Conservation (phyloP, 2,113 vertebrate species). For the Bubo scandiacus region DNA sequence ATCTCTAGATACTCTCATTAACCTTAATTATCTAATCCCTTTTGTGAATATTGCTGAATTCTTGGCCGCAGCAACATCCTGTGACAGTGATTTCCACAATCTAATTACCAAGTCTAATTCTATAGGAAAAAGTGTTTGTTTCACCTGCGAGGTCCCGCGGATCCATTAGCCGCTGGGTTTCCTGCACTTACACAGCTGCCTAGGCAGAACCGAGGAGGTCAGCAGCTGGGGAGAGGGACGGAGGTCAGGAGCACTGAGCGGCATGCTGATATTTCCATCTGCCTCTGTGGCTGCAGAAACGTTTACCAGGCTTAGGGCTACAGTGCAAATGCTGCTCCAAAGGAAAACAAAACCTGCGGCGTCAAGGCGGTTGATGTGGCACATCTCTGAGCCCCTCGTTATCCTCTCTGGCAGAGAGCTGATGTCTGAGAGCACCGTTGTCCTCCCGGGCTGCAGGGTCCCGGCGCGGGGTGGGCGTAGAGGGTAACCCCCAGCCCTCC, state of each 20-base stretch:
- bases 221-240: not conserved
- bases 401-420: not conserved
- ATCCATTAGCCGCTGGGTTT: not conserved
- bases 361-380: not conserved
- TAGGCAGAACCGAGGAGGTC: not conserved
- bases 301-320: not conserved
- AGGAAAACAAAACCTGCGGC: not conserved
- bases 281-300: not conserved
- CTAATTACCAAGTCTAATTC: conserved; percentile 9
- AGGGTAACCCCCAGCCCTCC: not conserved
- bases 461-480: rapidly evolving
- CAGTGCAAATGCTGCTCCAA: not conserved
- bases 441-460: not conserved
- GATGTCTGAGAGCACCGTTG: not conserved
- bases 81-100: not conserved
- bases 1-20: conserved; percentile 4
- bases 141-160: not conserved
- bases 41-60: conserved; percentile 5
- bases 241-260: not conserved
- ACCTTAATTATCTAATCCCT: conserved; percentile 26
- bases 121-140: not conserved
- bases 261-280: not conserved
- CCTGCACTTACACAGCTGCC: not conserved
- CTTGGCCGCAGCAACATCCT: conserved; percentile 13
- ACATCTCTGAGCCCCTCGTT: not conserved